Conservation (phyloP, 2,797 vertebrate genomes). For the Oophaga sylvatica region DNA sequence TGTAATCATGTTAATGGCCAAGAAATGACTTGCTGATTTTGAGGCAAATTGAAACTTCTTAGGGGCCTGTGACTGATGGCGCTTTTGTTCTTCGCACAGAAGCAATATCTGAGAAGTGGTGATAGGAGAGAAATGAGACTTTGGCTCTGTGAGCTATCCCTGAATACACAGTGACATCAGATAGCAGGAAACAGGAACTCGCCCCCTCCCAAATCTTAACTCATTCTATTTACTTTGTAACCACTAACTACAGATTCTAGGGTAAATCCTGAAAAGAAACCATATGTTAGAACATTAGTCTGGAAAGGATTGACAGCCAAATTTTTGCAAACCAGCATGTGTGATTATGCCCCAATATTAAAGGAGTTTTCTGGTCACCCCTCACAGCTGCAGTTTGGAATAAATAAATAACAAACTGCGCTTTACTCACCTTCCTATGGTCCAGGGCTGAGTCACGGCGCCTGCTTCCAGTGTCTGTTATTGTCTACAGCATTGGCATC, state of each 20-base stretch:
- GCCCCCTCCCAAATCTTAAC: conserved; percentile 18
- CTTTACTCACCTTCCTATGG: too few species aligned
- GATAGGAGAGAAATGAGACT: conserved; percentile 26
- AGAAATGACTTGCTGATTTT: conserved; percentile 23
- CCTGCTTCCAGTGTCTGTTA: too few species aligned
- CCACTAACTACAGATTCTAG: neutral
- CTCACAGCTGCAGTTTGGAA: too few species aligned
- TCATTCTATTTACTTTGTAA: neutral
- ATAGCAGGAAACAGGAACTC: conserved; percentile 37
- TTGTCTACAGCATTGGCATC: too few species aligned
- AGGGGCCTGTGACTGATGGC: conserved; percentile 21
- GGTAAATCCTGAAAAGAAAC: neutral
- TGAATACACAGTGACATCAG: conserved; percentile 42
- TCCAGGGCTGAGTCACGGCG: too few species aligned
- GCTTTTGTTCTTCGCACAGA: conserved; percentile 23
- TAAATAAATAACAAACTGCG: too few species aligned
- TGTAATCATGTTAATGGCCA: conserved; percentile 29
- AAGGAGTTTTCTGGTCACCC: too few species aligned
- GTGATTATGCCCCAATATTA: too few species aligned
- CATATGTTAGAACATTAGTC: neutral
- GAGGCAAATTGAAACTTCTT: conserved; percentile 29
- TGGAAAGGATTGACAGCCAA: neutral
- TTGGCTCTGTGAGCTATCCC: conserved; percentile 11
- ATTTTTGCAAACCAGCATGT: neutral
- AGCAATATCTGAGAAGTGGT: conserved; percentile 13